Percentiles rank a stretch among this genome's conserved stretches.
Conservation (phyloP, 2,113 vertebrate genomes). For the Cavia porcellus region DNA sequence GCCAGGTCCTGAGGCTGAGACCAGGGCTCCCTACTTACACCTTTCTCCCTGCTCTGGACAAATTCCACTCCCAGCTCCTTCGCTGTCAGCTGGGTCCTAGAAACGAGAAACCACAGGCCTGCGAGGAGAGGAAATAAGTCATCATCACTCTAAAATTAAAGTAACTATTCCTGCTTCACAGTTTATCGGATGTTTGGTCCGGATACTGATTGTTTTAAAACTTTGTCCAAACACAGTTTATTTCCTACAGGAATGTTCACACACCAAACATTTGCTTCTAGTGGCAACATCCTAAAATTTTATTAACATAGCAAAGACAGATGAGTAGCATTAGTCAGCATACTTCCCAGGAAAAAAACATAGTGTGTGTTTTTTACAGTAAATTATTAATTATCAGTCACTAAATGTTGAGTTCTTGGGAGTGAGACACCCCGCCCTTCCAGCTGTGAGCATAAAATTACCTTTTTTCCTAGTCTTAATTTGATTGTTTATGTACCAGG, state of each 20-base stretch:
- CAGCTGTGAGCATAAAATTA: not conserved
- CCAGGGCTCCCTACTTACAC: not conserved
- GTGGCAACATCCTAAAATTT: constrained; percentile 71
- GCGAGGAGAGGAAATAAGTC: constrained; percentile 79
- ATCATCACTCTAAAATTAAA: constrained; percentile 79
- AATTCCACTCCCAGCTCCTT: not conserved
- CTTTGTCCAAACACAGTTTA: constrained; percentile 82
- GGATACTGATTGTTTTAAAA: constrained; percentile 82
- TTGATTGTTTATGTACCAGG: not conserved
- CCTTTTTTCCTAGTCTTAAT: not conserved
- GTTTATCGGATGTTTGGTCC: constrained; percentile 77
- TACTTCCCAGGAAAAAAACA: constrained; percentile 27
- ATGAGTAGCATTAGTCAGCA: not conserved
- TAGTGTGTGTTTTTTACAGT: constrained; percentile 37
- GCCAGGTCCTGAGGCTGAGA: not conserved
- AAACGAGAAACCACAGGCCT: constrained; percentile 40
- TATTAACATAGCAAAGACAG: constrained; percentile 68
- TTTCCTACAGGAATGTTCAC: constrained; percentile 72
- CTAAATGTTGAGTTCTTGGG: constrained; percentile 3
- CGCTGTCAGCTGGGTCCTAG: not conserved
- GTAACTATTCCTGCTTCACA: constrained; percentile 78
- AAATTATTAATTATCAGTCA: not conserved
- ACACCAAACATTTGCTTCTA: constrained; percentile 71
- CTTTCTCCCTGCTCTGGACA: not conserved
- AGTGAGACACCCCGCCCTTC: not conserved